Evolutionary conservation across 2,888 invertebrate species (phyloP), one percentile per base, ranked within the genome.

Genomic region (Neocrepidodera transversa): DNA sequence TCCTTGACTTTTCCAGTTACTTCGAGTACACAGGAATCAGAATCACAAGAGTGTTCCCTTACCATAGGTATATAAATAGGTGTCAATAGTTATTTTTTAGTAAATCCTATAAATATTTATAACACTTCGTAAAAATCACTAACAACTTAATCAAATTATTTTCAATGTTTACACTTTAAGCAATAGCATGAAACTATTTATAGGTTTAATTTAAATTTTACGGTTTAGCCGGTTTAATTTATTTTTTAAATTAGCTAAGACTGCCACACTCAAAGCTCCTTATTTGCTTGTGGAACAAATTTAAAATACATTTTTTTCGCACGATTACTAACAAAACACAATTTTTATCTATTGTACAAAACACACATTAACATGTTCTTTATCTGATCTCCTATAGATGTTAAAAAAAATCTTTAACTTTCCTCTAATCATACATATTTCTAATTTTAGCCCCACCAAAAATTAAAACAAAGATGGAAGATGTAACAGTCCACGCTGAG

Each of bases 391-490:
- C n/a, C n/a, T n/a, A n/a, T n/a, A n/a, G n/a, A n/a, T n/a, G n/a
- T n/a, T n/a, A n/a, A n/a, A n/a, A n/a, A n/a, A n/a, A n/a, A n/a
- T n/a, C n/a, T n/a, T n/a, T n/a, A n/a, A n/a, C n/a, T n/a, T n/a
- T n/a, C n/a, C n/a, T n/a, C n/a, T n/a, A n/a, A n/a, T n/a, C n/a
- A n/a, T n/a, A n/a, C n/a, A n/a, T n/a, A n/a, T n/a, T n/a, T n/a
- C 17, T 13, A 17, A 14, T 73, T 75, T 60, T 67, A 81, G 88
- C 90, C 13, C 89, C 94, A 11, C 96, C 96, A 0, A 93, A 90
- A 79, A 91, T 97, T 69, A 91, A 86, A 74, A 87, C 85, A 71
- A 93, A 91, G 77, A 83, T 95, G 62, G 85, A 86, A 62, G 92
- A 95, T 76, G 84, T 90, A 58, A 86, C 86, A 0, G 90, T 89